Percentiles rank a stretch among this genome's conserved stretches.
These are phyloP conservation scores for Empidonax traillii DNA, from an alignment of 2,113 vertebrate genomes.

Conservation along the genomic window DNA sequence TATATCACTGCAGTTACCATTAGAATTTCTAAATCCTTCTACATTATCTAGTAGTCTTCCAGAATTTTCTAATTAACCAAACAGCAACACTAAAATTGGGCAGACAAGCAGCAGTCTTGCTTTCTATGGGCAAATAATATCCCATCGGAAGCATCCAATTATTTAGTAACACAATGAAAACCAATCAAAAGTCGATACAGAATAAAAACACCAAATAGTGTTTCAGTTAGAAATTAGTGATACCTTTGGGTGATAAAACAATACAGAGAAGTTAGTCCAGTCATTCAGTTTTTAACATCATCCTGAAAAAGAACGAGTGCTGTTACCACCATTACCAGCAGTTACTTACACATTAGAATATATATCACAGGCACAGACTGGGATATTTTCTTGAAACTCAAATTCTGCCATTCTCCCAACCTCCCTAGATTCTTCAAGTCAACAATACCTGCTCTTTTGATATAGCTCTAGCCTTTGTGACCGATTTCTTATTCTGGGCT, in stretches of 20 bases:
- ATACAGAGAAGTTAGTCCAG: neutral
- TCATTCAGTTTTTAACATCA: neutral
- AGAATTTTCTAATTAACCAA: neutral
- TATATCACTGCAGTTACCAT: neutral
- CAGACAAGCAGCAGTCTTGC: neutral
- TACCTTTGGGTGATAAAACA: neutral
- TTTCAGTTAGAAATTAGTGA: neutral
- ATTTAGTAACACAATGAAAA: neutral
- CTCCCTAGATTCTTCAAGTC: neutral
- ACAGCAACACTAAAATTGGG: neutral
- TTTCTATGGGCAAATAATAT: neutral
- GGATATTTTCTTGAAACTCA: neutral
- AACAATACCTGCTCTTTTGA: constrained; percentile 34
- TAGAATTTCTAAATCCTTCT: neutral
- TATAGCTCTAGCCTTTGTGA: neutral
- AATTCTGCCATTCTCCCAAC: neutral
- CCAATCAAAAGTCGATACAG: neutral
- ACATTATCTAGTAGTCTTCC: neutral
- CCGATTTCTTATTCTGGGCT: constrained; percentile 2
- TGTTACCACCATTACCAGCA: neutral
- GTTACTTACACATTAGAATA: neutral
- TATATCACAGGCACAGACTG: neutral
- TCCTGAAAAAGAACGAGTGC: neutral
- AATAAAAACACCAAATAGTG: neutral
- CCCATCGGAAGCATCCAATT: neutral